Base-by-base conservation (phyloP, 2,113 vertebrate genomes). In the Limanda limanda region DNA sequence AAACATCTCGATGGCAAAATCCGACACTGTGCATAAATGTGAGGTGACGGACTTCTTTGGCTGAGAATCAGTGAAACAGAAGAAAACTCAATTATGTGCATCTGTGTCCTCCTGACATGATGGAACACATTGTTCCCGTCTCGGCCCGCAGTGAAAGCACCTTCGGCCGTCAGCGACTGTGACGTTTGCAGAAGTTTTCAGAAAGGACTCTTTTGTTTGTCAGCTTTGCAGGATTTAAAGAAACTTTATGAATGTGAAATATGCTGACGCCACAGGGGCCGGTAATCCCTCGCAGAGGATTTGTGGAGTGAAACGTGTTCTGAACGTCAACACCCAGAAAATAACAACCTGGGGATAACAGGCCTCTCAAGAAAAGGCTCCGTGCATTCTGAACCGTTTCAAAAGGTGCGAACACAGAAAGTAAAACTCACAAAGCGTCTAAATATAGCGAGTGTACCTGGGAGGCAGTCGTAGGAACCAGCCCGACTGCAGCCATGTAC, bases 1-100 rank as follows among this genome's bases (percentile, higher is more conserved):
- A 83, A 99, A 99, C 98, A 99, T 99, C 79, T 98, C 97, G 0
- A 98, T 96, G 93, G 97, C 96, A 79, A 99, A 99, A 90, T 99
- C 97, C 5, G 98, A 96, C 80, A 99, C 93, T 1, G 96, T 97
- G 93, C 97, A 96, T 84, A 99, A 93, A 86, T 99, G 97, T 73
- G 95, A 94, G 85, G 95, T 95, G 90, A 99, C 94, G 66, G 96
- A 96, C 91, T 97, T 97, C 93, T 97, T 97, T 45, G 88, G 95
- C 98, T 99, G 73, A 27, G 54, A 70, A 56, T 18, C 81, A 78
- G 14, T 71, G 59, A 71, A 54, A 57, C 1, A 51, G 42, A 51
- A 40, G 7, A 60, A 55, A 1, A 31, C 2, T 23, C 20, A 69
- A 62, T 23, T 51, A 31, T 31, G 31, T 31, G 35, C 35, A 37